Evolutionary conservation across 2,888 invertebrate species (phyloP).

Genomic region (Keiferia lycopersicella): DNA sequence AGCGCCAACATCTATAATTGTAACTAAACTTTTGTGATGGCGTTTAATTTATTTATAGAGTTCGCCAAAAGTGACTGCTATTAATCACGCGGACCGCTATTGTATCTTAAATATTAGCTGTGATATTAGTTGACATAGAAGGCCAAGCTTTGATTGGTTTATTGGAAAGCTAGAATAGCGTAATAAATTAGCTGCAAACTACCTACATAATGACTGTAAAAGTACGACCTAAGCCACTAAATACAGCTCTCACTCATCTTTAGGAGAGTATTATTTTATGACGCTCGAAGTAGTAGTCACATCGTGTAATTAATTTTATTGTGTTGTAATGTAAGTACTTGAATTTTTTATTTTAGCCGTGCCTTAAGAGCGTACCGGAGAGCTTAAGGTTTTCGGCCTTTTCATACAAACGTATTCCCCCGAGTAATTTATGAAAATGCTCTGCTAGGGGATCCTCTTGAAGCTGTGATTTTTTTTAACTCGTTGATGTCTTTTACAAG

Average conservation of each 20-base stretch:
- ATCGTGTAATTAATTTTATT: neutral
- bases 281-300: neutral
- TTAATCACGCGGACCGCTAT: neutral
- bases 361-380: too few relatives aligned
- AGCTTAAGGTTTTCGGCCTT: too few relatives aligned
- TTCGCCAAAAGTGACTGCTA: neutral
- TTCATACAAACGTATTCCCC: too few relatives aligned
- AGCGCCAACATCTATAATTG: constrained; percentile 47
- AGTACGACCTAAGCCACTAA: neutral
- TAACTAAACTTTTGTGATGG: neutral
- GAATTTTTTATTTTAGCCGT: too few relatives aligned
- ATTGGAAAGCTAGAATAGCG: neutral
- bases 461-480: neutral
- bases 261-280: neutral
- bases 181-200: neutral
- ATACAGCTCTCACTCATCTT: constrained; percentile 1
- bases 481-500: constrained; percentile 9
- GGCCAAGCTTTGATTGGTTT: neutral
- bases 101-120: neutral
- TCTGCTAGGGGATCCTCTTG: too few relatives aligned
- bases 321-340: too few relatives aligned
- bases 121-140: too few relatives aligned
- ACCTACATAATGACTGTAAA: neutral
- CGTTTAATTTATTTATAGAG: constrained; percentile 1
- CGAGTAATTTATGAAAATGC: too few relatives aligned